Evolutionary conservation across 2,888 invertebrate species (phyloP), one percentile per base, ranked within the genome.

Genomic region (Keiferia lycopersicella): DNA sequence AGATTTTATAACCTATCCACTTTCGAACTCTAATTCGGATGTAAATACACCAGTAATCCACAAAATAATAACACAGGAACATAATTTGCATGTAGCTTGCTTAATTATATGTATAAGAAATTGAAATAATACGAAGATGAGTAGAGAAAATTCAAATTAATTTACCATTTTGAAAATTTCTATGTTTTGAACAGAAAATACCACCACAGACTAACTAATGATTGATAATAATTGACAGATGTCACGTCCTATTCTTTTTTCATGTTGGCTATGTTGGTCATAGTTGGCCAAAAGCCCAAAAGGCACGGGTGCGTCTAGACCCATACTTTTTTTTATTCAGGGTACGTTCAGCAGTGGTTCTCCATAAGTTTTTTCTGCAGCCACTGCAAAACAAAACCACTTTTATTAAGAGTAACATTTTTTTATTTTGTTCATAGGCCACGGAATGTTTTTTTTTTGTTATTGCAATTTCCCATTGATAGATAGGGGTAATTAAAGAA

Each of bases 141-240:
- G 20, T 53, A 0, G 2, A 70, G 68, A 80, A 84, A 80, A 70
- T 69, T 61, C 0, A 69, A 86, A 85, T 88, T 82, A 16, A 81
- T 69, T 88, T 90, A 90, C 90, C 90, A 90, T 90, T 85, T 88
- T 88, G 80, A 70, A 70, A 68, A 70, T 71, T 69, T 73, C 4
- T 16, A 34, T 34, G 34, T 45, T 45, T 45, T 45, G 45, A 45
- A 45, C 16, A n/a, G 45, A 45, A 41, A 1, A 16, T 11, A n/a
- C 6, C n/a, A 45, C 45, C 45, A 45, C 45, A 45, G 45, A 45
- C 45, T 45, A 45, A 16, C 14, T 41, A n/a, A n/a, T n/a, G 39
- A 6, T 7, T 38, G 57, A 57, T 34, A 26, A 26, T 26, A 26
- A 38, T 18, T 56, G 22, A 51, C 62, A 34, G 53, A 38, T 45